A percentile compares a stretch with the other conserved stretches of the same genome.
phyloP scores from a whole-genome alignment of 2,797 vertebrate genomes.

The Phrynocephalus forsythii region DNA sequence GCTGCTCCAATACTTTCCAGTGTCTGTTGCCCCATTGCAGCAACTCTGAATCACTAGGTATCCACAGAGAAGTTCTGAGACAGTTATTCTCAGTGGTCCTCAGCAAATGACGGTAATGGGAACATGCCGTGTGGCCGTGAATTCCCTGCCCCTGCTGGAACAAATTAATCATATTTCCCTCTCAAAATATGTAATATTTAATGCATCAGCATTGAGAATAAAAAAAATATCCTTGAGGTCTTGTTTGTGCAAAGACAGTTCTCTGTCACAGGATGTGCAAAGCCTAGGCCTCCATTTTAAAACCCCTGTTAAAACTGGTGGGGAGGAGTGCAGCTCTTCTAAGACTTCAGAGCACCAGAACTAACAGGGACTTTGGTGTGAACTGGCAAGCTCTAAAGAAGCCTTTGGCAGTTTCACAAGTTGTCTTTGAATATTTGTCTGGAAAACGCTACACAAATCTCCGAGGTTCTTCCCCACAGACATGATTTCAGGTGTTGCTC shows the following conservation, averaged over 20 bases:
- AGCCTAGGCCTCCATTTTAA: conserved; percentile 32
- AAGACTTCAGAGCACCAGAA: conserved; percentile 18
- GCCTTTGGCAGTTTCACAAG: conserved; percentile 45
- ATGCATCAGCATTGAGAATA: background rate
- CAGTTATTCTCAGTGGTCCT: too few species aligned
- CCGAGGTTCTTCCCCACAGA: conserved; percentile 44
- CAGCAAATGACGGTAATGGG: too few species aligned
- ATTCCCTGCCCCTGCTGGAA: background rate
- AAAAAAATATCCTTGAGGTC: too few species aligned
- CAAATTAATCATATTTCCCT: background rate
- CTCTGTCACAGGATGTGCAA: background rate
- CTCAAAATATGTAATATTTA: background rate
- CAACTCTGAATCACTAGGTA: too few species aligned
- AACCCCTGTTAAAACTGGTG: conserved; percentile 16
- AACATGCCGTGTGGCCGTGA: background rate
- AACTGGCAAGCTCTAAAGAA: conserved; percentile 28
- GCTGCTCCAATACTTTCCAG: too few species aligned
- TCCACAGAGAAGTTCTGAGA: too few species aligned
- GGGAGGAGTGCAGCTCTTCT: background rate
- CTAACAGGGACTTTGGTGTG: conserved; percentile 22
- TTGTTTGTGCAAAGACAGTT: background rate
- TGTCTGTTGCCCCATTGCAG: too few species aligned
- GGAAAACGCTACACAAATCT: conserved; percentile 7
- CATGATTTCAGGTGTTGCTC: conserved; percentile 16
- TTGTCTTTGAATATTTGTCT: conserved; percentile 50